Evolutionary conservation across 2,888 invertebrate species (phyloP).

Genomic region (Thymelicus acteon): DNA sequence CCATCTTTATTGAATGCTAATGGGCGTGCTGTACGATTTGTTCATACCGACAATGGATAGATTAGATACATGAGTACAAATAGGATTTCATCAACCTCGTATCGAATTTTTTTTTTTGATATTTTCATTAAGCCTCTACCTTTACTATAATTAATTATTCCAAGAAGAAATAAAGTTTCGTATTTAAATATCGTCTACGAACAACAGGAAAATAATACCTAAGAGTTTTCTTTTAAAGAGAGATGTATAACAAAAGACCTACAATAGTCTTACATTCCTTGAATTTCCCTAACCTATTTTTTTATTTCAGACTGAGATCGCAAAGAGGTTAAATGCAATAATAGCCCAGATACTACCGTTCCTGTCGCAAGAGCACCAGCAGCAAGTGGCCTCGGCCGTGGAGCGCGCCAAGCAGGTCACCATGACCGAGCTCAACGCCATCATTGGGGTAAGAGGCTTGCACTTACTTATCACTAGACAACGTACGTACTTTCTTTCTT

Average conservation of each 20-base stretch:
- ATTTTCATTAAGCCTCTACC: too few species aligned
- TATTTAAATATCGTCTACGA: too few species aligned
- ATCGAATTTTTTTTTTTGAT: too few species aligned
- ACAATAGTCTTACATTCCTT: too few species aligned
- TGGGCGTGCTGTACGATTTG: conserved; percentile 54
- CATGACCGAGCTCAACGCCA: conserved; percentile 96
- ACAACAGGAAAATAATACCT: too few species aligned
- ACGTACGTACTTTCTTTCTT: not conserved
- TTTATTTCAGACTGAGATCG: conserved; percentile 95
- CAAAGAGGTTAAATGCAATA: conserved; percentile 96
- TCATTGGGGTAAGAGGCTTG: conserved; percentile 94
- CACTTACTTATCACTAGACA: not conserved
- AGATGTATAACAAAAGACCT: too few species aligned
- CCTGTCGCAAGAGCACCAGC: conserved; percentile 95
- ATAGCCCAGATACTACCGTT: conserved; percentile 97
- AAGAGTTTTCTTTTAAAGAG: too few species aligned
- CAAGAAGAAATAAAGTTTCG: too few species aligned
- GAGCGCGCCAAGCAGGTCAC: conserved; percentile 98
- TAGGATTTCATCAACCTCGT: not conserved
- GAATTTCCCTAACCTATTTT: conserved; percentile 12
- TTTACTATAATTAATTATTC: too few species aligned
- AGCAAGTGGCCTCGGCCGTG: conserved; percentile 96
- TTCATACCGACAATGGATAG: conserved; percentile 53
- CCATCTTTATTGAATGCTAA: conserved; percentile 67
- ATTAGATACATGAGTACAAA: conserved; percentile 3